Evolutionary conservation across 2,888 invertebrate genomes (phyloP).

Genomic region (Micoletzkya japonica): DNA sequence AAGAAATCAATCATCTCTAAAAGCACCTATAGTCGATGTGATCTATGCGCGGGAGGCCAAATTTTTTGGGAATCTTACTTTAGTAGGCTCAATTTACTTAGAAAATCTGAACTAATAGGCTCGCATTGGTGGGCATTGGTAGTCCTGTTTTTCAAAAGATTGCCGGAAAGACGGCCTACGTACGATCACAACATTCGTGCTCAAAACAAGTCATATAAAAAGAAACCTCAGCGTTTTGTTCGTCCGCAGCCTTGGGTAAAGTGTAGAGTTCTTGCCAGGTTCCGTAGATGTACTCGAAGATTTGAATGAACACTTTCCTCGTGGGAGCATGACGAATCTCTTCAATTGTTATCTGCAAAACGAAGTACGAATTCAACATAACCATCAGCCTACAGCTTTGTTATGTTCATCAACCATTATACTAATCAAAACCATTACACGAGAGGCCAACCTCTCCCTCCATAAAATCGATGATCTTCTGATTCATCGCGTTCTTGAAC

Average conservation of each 20-base stretch:
- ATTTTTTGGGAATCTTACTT: no score
- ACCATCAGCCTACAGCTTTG: not conserved
- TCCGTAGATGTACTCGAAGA: slow-evolving; percentile 14
- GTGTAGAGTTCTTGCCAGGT: slow-evolving; percentile 4
- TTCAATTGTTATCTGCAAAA: not conserved
- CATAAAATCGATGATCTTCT: slow-evolving; percentile 14
- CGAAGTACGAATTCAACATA: not conserved
- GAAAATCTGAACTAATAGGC: no score
- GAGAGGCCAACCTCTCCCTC: slow-evolving; percentile 8
- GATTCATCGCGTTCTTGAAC: not conserved
- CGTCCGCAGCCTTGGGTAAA: not conserved
- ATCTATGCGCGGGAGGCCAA: no score
- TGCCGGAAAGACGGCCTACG: no score
- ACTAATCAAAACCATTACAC: not conserved
- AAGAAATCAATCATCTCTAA: not conserved
- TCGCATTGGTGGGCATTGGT: no score
- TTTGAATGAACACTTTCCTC: not conserved
- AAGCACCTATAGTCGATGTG: no score
- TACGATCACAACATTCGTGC: no score
- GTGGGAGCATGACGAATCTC: slow-evolving; percentile 5
- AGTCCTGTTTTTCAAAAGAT: no score
- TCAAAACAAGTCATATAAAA: not conserved
- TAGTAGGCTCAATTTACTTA: no score
- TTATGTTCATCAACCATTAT: not conserved
- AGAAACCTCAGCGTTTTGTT: slow-evolving; percentile 17